Conservation (phyloP, 2,113 vertebrate genomes). For the Gopherus evgoodei region DNA sequence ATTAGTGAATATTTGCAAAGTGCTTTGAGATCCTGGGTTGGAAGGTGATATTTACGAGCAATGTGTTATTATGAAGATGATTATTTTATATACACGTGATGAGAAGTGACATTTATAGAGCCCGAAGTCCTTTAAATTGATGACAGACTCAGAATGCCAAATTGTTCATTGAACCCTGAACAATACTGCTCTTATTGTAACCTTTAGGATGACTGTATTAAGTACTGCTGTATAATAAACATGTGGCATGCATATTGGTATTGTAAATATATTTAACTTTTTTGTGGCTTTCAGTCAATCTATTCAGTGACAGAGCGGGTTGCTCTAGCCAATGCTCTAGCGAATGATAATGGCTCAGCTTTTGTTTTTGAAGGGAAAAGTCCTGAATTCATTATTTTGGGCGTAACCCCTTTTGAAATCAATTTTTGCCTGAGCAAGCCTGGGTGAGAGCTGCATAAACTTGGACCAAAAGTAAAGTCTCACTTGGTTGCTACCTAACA, state of each 20-base stretch:
- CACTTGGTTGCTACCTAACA: background rate
- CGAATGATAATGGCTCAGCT: accelerated
- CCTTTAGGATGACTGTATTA: background rate
- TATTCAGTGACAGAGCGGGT: background rate
- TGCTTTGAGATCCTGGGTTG: background rate
- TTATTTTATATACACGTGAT: accelerated
- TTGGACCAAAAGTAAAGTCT: background rate
- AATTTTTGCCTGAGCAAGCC: background rate
- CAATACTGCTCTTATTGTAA: background rate
- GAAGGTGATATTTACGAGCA: accelerated
- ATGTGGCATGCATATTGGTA: accelerated
- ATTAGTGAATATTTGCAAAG: background rate
- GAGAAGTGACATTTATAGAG: background rate
- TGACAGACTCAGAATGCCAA: background rate
- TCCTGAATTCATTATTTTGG: background rate
- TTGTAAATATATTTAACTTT: accelerated
- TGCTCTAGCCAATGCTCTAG: background rate
- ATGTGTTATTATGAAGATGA: background rate
- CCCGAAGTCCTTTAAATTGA: background rate
- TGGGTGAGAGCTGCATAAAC: background rate
- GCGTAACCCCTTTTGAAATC: background rate
- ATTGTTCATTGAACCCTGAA: background rate
- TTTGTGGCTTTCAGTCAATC: background rate
- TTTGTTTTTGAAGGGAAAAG: accelerated
- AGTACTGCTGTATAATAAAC: background rate